phyloP scores from a whole-genome alignment of 2,888 invertebrate species.

The Hyposoter dolosus region DNA sequence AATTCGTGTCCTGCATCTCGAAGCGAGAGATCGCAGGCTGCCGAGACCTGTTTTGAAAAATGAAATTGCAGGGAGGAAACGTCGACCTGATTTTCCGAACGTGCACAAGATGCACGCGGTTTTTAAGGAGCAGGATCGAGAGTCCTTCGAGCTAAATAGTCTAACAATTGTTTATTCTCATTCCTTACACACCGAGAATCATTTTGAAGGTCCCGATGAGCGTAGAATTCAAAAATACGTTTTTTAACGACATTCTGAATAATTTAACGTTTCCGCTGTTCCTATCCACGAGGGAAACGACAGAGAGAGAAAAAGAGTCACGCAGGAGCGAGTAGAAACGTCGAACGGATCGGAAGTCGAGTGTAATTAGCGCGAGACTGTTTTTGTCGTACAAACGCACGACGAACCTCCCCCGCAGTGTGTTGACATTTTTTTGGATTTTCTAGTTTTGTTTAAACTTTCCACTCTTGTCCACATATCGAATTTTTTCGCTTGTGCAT shows the following conservation, averaged over 20 bases:
- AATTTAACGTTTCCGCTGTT: conserved; percentile 51
- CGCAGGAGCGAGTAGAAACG: neutral
- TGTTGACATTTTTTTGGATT: neutral
- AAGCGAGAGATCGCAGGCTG: conserved; percentile 29
- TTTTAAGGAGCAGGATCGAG: conserved; percentile 20
- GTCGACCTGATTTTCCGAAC: conserved; percentile 8
- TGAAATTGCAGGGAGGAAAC: conserved; percentile 21
- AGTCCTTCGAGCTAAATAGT: conserved; percentile 52
- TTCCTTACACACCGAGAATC: conserved; percentile 26
- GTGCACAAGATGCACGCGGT: conserved; percentile 29
- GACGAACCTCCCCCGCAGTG: neutral
- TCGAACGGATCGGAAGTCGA: conserved; percentile 41
- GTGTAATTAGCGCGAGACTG: conserved; percentile 58
- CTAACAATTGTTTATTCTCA: conserved; percentile 44
- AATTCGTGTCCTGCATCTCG: conserved; percentile 49
- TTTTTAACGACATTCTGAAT: conserved; percentile 57
- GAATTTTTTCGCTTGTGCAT: conserved; percentile 33
- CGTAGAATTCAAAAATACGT: neutral
- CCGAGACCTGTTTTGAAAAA: conserved; percentile 24
- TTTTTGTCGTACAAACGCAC: conserved; percentile 26
- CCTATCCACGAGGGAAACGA: neutral
- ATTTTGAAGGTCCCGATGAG: neutral
- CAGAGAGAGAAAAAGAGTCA: neutral
- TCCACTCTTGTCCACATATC: conserved; percentile 28
- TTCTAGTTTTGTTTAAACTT: conserved; percentile 12